A percentile compares a stretch with the other conserved stretches of the same genome.
Conservation (phyloP, 2,888 invertebrate genomes). For the Hermodice carunculata region DNA sequence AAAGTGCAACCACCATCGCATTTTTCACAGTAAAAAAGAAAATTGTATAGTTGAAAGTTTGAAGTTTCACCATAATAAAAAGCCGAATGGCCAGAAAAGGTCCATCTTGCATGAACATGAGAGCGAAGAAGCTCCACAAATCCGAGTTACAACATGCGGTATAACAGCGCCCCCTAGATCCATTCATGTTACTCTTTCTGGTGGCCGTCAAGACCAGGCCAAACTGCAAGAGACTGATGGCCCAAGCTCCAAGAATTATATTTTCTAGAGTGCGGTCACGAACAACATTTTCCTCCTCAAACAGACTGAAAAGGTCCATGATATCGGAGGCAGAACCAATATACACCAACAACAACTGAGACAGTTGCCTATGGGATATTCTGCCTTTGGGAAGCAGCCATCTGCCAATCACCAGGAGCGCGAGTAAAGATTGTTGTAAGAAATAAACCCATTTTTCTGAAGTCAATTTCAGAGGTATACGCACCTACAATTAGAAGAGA, state of each 20-base stretch:
- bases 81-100: background rate
- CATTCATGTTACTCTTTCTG: background rate
- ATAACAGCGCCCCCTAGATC: background rate
- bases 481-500: background rate
- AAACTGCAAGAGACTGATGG: background rate
- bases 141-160: background rate
- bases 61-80: background rate
- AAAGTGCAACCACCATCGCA: too few relatives aligned
- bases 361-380: background rate
- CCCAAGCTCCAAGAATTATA: background rate
- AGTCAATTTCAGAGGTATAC: background rate
- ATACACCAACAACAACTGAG: background rate
- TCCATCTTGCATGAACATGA: background rate
- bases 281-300: background rate
- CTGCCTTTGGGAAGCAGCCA: background rate
- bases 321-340: background rate
- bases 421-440: background rate
- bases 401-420: background rate
- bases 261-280: background rate
- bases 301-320: background rate
- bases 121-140: background rate
- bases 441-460: background rate
- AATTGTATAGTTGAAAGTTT: background rate
- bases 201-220: background rate
- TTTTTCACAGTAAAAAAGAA: background rate